A percentile compares a stretch with the other conserved stretches of the same genome.
phyloP scores from a whole-genome alignment of 53 echinoderm and acorn worm species.

The Temnopleurus reevesii region DNA sequence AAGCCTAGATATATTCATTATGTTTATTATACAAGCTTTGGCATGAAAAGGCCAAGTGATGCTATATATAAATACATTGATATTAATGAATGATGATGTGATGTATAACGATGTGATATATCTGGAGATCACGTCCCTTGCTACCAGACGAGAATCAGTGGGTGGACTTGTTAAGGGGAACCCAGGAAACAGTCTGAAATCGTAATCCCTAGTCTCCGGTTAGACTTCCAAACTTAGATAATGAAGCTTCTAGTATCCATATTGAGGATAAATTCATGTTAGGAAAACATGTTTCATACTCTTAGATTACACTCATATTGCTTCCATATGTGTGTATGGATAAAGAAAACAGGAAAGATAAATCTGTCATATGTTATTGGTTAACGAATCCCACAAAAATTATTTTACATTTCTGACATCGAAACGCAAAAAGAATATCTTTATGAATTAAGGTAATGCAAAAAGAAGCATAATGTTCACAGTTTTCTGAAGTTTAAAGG shows the following conservation, averaged over 20 bases:
- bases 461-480: too few relatives aligned
- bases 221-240: conserved; percentile 8
- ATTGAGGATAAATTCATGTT: too few relatives aligned
- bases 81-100: too few relatives aligned
- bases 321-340: background rate
- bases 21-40: too few relatives aligned
- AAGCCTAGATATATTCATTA: too few relatives aligned
- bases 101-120: background rate
- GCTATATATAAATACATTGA: background rate
- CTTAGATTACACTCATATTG: background rate
- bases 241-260: background rate
- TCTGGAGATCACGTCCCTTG: background rate
- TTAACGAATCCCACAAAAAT: too few relatives aligned
- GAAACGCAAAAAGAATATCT: too few relatives aligned
- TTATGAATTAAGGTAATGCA: too few relatives aligned
- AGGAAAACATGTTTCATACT: background rate
- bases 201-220: conserved; percentile 47
- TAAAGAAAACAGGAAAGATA: background rate
- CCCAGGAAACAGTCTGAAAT: conserved; percentile 11
- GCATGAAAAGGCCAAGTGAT: too few relatives aligned
- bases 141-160: background rate
- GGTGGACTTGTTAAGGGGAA: conserved; percentile 3
- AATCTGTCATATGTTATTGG: too few relatives aligned
- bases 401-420: too few relatives aligned
- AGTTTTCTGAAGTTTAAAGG: too few relatives aligned